Evolutionary conservation across 2,888 invertebrate species (phyloP).

Genomic region (Eilema caniola): DNA sequence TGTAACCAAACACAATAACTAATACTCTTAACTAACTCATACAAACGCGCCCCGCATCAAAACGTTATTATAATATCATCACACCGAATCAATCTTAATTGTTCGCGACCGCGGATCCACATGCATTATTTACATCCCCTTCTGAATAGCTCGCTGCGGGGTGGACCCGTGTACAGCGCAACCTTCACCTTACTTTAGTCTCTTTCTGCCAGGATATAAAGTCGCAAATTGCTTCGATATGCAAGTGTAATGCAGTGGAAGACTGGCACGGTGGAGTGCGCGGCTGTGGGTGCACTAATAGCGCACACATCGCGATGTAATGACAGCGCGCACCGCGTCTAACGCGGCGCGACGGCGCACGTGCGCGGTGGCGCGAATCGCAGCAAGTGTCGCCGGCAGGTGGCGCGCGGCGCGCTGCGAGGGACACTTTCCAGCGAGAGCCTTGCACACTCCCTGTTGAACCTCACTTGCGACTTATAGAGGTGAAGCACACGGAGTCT

Average conservation of each 20-base stretch:
- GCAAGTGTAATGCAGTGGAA: neutral
- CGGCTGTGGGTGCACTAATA: constrained; percentile 48
- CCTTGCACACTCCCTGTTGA: no score
- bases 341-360: constrained; percentile 48
- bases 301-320: constrained; percentile 63
- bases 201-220: constrained; percentile 15
- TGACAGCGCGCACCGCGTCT: constrained; percentile 57
- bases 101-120: constrained; percentile 65
- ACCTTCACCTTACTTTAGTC: neutral
- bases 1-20: constrained; percentile 47
- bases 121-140: constrained; percentile 55
- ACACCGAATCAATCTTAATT: constrained; percentile 76
- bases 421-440: no score
- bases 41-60: constrained; percentile 61
- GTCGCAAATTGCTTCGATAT: constrained; percentile 12
- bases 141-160: constrained; percentile 22
- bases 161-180: constrained; percentile 18
- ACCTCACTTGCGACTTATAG: no score
- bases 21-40: constrained; percentile 59
- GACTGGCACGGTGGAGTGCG: neutral
- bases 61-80: constrained; percentile 77
- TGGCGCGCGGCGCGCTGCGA: neutral
- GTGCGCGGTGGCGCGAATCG: constrained; percentile 65
- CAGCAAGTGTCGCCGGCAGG: constrained; percentile 21
- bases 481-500: no score